Conservation (phyloP, 2,113 vertebrate species). For the Gobius niger region DNA sequence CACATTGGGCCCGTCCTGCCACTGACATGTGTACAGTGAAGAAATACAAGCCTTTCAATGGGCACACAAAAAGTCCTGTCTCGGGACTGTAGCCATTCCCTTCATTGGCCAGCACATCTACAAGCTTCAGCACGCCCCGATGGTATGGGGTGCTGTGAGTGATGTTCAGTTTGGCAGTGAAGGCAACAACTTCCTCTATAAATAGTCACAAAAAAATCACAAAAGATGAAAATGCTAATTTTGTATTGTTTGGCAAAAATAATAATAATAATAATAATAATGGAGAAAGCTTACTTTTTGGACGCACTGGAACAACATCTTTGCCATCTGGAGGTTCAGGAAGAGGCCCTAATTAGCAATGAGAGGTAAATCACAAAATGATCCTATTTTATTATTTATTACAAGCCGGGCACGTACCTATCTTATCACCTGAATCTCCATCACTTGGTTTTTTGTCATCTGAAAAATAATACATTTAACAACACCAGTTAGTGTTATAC, state of each 20-base stretch:
- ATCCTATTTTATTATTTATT: too few species aligned
- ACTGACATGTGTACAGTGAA: conserved; percentile 6
- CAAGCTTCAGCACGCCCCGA: not conserved
- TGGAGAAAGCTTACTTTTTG: not conserved
- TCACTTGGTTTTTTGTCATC: not conserved
- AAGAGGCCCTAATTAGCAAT: not conserved
- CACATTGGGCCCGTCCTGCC: not conserved
- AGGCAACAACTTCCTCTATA: not conserved
- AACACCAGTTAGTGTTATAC: not conserved
- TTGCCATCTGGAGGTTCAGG: not conserved
- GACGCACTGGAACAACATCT: not conserved
- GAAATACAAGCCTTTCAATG: not conserved
- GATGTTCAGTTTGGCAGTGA: not conserved
- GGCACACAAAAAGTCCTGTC: not conserved
- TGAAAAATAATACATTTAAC: not conserved
- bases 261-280: not conserved
- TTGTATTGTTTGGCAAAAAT: not conserved
- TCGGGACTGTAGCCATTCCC: not conserved
- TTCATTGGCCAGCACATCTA: not conserved
- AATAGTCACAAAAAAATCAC: not conserved
- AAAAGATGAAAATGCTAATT: not conserved
- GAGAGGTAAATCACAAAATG: too few species aligned
- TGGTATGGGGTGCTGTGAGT: conserved; percentile 2
- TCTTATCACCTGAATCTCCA: not conserved
- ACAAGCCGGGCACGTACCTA: not conserved